Base-by-base conservation (phyloP, 2,888 invertebrate species). In the Andrena bicolor region DNA sequence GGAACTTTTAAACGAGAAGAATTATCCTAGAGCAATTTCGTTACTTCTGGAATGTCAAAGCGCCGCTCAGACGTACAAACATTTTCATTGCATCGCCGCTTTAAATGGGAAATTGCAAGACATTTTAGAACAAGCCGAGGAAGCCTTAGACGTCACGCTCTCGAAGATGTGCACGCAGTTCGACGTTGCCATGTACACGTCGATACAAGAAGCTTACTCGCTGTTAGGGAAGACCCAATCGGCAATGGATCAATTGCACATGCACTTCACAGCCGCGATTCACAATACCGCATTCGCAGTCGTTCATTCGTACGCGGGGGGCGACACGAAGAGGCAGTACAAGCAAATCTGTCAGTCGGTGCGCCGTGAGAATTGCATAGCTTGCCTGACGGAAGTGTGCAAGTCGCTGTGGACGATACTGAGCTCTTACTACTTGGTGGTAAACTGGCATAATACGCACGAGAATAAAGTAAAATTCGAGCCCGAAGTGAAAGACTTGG, bases 231-330 rank as follows among this genome's bases (percentile, higher is more conserved):
- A 99, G 94, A 98, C 97, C 0, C 97, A 98, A 94, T 96, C 97
- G 2, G 98, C 98, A 0, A 97, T 99, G 96, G 99, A 99, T 93
- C 98, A 99, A 93, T 94, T 99, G 10, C 98, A 98, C 88, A 98
- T 99, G 96, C 98, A 99, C 93, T 99, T 98, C 90, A 97, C 98
- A 0, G 98, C 98, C 56, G 97, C 98, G 0, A 97, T 99, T 20
- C 99, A 98, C 87, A 97, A 97, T 82, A 96, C 96, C 0, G 96
- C 98, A 0, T 95, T 96, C 30, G 95, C 95, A 61, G 95, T 96
- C 0, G 94, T 96, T 0, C 95, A 95, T 80, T 94, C 95, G 0
- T 96, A 95, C 89, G 95, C 92, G 2, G 94, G 94, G 63, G 95
- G 95, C 61, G 95, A 95, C 74, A 95, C 95, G 4, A 96, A 96